phyloP scores from a whole-genome alignment of 2,888 invertebrate genomes.

The Ophioninae sp. region DNA sequence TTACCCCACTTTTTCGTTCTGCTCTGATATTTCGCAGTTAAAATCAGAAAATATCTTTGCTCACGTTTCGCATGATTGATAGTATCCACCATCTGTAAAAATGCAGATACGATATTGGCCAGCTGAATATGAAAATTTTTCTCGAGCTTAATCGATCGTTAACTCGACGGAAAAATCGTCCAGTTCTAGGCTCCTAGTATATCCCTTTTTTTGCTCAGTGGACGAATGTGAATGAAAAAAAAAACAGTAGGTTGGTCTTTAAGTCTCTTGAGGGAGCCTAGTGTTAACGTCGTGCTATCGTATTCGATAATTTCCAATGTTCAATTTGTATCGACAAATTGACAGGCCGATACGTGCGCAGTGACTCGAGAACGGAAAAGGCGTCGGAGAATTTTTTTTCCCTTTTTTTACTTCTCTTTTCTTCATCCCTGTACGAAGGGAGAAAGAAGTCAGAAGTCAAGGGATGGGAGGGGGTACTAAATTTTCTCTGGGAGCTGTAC shows the following conservation, averaged over 20 bases:
- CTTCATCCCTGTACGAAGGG: neutral
- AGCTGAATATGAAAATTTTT: neutral
- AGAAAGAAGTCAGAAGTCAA: conserved; percentile 34
- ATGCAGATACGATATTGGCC: neutral
- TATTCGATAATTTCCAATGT: conserved; percentile 37
- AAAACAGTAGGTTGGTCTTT: neutral
- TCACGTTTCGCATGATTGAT: neutral
- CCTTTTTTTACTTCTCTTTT: conserved; percentile 16
- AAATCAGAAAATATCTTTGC: neutral
- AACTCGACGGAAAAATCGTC: neutral
- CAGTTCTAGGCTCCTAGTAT: neutral
- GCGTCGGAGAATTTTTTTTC: neutral
- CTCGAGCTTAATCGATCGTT: neutral
- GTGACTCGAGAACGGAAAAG: conserved; percentile 22
- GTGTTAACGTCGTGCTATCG: neutral
- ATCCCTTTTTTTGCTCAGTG: neutral
- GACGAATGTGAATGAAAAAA: neutral
- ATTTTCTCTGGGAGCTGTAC: conserved; percentile 35
- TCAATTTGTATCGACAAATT: conserved; percentile 53
- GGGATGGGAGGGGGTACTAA: conserved; percentile 14
- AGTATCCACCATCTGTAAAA: neutral
- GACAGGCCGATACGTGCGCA: conserved; percentile 28
- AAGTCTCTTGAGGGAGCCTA: neutral
- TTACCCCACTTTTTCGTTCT: too few relatives aligned
- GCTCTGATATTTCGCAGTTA: neutral